Base-by-base conservation (phyloP, 2,113 vertebrate genomes). In the Cyprinodon variegatus region DNA sequence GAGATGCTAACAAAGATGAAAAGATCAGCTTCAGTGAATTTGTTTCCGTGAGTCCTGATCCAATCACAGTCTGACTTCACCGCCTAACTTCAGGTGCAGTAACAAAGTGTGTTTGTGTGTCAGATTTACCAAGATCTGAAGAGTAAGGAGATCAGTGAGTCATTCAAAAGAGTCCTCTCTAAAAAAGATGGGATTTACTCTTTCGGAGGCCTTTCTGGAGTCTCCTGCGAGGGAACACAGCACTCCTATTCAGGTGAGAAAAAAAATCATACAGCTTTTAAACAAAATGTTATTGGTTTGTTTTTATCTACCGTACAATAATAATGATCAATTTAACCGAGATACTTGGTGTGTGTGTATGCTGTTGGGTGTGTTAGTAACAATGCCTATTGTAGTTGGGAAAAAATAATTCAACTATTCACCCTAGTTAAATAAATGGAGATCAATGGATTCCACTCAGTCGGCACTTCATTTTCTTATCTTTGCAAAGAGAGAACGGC, bases 1-100 rank as follows among this genome's bases (percentile, higher is more conserved):
- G 96, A 15, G 98, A 99, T 81, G 95, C 88, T 91, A 98, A 95
- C 94, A 98, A 97, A 85, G 98, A 99, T 0, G 96, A 96, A 61
- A 97, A 94, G 92, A 97, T 99, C 91, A 96, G 94, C 91, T 99
- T 99, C 72, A 96, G 98, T 84, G 98, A 99, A 74, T 99, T 99
- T 93, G 97, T 99, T 4, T 94, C 92, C 22, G 98, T 99, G 93
- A 95, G 96, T 50, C 60, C n/a, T 6, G 9, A 48, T 14, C 1
- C 7, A 39, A 43, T n/a, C 66, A n/a, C 61, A 38, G 1, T 0
- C 8, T 0, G 1, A n/a, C 17, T 12, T 8, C 17, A 15, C 6
- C 4, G 1, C 0, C 13, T 0, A 6, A 1, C 1, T 5, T 53
- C 2, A 1, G 0, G 13, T 22, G 20, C n/a, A 38, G 0, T 72